Percentiles rank a stretch among this genome's conserved stretches.
Evolutionary conservation across 2,888 invertebrate genomes (phyloP).

Genomic region (Hedya salicella): DNA sequence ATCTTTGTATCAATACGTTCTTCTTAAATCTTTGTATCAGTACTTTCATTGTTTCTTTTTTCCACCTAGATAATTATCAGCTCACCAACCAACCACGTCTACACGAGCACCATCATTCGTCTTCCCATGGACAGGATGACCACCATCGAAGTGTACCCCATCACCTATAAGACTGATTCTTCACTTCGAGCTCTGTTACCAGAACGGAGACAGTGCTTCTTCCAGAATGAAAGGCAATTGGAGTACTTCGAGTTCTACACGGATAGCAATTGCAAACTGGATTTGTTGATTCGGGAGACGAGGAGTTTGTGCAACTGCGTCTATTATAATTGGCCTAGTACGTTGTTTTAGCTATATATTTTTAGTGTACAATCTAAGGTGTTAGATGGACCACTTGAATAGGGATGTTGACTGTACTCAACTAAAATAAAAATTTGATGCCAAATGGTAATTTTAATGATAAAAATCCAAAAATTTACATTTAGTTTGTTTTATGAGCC

Average conservation of each 20-base stretch:
- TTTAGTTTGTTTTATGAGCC: too few species aligned
- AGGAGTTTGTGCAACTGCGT: constrained; percentile 76
- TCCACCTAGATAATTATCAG: constrained; percentile 67
- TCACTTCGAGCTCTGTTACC: constrained; percentile 65
- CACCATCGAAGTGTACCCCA: constrained; percentile 74
- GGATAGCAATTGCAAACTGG: constrained; percentile 82
- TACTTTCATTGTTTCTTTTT: not conserved
- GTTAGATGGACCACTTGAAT: too few species aligned
- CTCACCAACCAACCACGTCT: constrained; percentile 76
- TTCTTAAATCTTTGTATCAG: not conserved
- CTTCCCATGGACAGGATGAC: constrained; percentile 79
- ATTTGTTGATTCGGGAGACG: constrained; percentile 77
- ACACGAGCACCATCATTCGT: constrained; percentile 74
- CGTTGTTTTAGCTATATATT: too few species aligned
- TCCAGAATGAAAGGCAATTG: constrained; percentile 72
- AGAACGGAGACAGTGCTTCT: constrained; percentile 73
- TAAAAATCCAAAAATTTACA: too few species aligned
- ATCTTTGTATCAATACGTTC: too few species aligned
- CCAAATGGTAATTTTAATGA: too few species aligned
- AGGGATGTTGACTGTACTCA: too few species aligned
- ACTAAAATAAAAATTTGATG: too few species aligned
- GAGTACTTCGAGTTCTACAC: constrained; percentile 79
- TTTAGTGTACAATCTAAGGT: too few species aligned
- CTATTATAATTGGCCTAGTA: constrained; percentile 77
- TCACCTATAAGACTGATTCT: constrained; percentile 73